These are phyloP conservation scores for Drosophila diplacantha DNA, from an alignment of 2,888 invertebrate genomes.

Conservation along the genomic window DNA sequence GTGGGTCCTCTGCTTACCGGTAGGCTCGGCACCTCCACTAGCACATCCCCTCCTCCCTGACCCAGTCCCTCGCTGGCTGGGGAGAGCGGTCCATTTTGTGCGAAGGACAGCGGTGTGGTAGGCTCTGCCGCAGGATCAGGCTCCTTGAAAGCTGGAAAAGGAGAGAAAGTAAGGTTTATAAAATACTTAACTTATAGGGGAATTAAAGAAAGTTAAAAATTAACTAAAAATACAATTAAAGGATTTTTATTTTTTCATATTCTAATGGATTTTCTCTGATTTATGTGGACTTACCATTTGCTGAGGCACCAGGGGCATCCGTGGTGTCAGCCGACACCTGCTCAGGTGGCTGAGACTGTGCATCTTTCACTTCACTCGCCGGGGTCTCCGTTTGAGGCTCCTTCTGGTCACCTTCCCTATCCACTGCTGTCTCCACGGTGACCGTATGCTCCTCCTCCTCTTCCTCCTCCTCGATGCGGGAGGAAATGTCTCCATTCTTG, in stretches of 20 bases:
- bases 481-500: constrained; percentile 61
- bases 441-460: constrained; percentile 56
- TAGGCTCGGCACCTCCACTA: constrained; percentile 40
- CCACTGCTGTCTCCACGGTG: constrained; percentile 16
- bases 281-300: constrained; percentile 54
- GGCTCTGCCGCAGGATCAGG: constrained; percentile 18
- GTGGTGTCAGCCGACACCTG: constrained; percentile 23
- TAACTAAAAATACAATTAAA: too few relatives aligned
- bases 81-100: constrained; percentile 16
- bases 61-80: constrained; percentile 1
- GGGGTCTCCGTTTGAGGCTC: constrained; percentile 18
- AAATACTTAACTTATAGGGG: not conserved
- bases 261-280: constrained; percentile 43
- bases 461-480: constrained; percentile 62
- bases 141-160: constrained; percentile 23
- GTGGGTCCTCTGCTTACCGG: constrained; percentile 78
- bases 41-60: constrained; percentile 1
- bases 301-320: constrained; percentile 42
- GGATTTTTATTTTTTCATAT: constrained; percentile 3
- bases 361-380: constrained; percentile 21
- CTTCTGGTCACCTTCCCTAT: constrained; percentile 8
- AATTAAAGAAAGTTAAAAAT: not conserved
- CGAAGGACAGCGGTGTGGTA: constrained; percentile 6
- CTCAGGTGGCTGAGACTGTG: constrained; percentile 17
- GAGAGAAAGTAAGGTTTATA: not conserved